These are phyloP conservation scores for Lasioglossum calceatum DNA, from an alignment of 2,888 invertebrate genomes.

Conservation along the genomic window DNA sequence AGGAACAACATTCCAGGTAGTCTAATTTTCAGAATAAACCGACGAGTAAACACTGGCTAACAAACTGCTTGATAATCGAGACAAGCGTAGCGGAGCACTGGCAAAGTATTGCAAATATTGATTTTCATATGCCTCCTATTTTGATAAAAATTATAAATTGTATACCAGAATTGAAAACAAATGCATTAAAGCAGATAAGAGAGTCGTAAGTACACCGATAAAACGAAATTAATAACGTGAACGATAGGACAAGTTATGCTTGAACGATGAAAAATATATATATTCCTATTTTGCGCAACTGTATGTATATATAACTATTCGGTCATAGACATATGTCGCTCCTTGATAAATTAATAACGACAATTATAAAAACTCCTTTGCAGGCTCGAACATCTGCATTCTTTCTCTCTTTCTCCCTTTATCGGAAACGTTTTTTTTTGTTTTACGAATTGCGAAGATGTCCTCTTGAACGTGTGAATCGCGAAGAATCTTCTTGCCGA, in stretches of 20 bases:
- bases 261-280: not conserved
- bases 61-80: constrained; percentile 14
- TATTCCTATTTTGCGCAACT: constrained; percentile 5
- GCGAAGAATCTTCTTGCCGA: not conserved
- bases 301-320: not conserved
- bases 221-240: constrained; percentile 14
- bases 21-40: constrained; percentile 22
- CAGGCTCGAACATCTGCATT: constrained; percentile 4
- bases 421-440: not conserved
- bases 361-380: constrained; percentile 8
- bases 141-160: constrained; percentile 19
- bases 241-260: not conserved
- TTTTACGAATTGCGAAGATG: not conserved
- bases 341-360: constrained; percentile 14
- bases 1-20: constrained; percentile 11
- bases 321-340: constrained; percentile 1
- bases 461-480: not conserved
- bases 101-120: not conserved
- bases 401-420: not conserved
- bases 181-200: constrained; percentile 25
- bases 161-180: constrained; percentile 18
- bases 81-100: no score
- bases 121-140: constrained; percentile 19
- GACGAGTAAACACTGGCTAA: not conserved
- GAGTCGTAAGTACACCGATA: constrained; percentile 7